Conservation (phyloP, 2,888 invertebrate species). For the Odiellus spinosus region DNA sequence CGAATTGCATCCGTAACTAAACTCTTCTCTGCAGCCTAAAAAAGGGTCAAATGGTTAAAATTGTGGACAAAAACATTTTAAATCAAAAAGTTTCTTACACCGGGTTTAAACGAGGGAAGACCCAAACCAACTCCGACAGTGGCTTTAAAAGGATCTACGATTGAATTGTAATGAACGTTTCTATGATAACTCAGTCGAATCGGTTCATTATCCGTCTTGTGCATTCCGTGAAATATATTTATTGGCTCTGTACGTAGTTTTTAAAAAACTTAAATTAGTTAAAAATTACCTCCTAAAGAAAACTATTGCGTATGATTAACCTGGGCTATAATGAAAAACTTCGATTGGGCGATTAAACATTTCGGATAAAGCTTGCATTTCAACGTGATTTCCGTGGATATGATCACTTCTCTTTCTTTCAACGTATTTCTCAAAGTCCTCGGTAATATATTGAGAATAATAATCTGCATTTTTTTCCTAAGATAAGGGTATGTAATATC, state of each 20-base stretch:
- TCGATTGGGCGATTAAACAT: constrained; percentile 74
- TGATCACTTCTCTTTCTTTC: constrained; percentile 58
- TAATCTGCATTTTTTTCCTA: constrained; percentile 70
- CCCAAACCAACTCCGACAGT: constrained; percentile 67
- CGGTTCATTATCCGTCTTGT: constrained; percentile 57
- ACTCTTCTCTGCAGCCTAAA: constrained; percentile 46
- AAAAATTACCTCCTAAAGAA: not conserved
- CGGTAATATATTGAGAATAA: constrained; percentile 73
- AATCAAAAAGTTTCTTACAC: constrained; percentile 27
- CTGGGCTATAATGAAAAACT: constrained; percentile 59
- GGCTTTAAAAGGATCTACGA: constrained; percentile 62
- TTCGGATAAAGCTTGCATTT: constrained; percentile 79
- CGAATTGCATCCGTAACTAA: constrained; percentile 54
- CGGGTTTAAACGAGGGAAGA: constrained; percentile 60
- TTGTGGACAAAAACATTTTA: too few species aligned
- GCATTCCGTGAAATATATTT: constrained; percentile 64
- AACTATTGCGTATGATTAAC: constrained; percentile 34
- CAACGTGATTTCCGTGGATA: constrained; percentile 77
- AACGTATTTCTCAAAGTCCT: constrained; percentile 68
- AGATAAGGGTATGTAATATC: constrained; percentile 14
- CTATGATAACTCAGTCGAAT: constrained; percentile 71
- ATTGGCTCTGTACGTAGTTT: constrained; percentile 49
- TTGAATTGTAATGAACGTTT: constrained; percentile 72
- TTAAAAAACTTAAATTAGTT: not conserved
- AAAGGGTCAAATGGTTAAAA: too few species aligned